Percentiles rank a stretch among this genome's conserved stretches.
phyloP scores from a whole-genome alignment of 2,113 vertebrate genomes.

The Platycercus adscitus region DNA sequence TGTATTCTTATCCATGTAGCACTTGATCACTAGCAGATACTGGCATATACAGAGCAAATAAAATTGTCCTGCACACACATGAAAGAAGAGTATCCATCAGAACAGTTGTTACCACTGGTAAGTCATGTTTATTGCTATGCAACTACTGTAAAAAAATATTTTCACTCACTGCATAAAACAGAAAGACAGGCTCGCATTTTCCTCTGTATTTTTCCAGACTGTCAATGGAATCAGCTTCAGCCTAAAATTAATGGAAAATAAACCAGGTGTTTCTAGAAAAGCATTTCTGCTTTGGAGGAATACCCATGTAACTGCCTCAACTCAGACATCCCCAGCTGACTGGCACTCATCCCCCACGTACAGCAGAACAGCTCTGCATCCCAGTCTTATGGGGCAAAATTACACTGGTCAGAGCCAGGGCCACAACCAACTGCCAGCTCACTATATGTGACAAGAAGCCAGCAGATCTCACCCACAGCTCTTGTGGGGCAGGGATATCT shows the following conservation, averaged over 20 bases:
- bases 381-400: not conserved
- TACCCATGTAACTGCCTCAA: not conserved
- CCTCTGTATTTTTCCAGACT: constrained; percentile 87
- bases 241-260: constrained; percentile 73
- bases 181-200: constrained; percentile 90
- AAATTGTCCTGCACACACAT: not conserved
- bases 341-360: rapidly evolving
- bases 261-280: not conserved
- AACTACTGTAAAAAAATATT: not conserved
- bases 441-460: not conserved
- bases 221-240: constrained; percentile 88
- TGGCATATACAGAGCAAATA: not conserved
- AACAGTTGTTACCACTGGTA: not conserved
- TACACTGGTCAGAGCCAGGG: not conserved
- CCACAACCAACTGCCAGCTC: not conserved
- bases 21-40: not conserved
- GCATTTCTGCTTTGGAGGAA: not conserved
- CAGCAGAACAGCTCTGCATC: not conserved
- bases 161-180: constrained; percentile 89
- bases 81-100: not conserved
- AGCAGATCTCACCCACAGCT: not conserved
- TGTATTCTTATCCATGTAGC: not conserved
- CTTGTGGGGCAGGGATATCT: not conserved
- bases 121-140: not conserved
- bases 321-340: not conserved